A percentile compares a stretch with the other conserved stretches of the same genome.
Evolutionary conservation across 2,888 invertebrate species (phyloP).

Genomic region (Troides helena): DNA sequence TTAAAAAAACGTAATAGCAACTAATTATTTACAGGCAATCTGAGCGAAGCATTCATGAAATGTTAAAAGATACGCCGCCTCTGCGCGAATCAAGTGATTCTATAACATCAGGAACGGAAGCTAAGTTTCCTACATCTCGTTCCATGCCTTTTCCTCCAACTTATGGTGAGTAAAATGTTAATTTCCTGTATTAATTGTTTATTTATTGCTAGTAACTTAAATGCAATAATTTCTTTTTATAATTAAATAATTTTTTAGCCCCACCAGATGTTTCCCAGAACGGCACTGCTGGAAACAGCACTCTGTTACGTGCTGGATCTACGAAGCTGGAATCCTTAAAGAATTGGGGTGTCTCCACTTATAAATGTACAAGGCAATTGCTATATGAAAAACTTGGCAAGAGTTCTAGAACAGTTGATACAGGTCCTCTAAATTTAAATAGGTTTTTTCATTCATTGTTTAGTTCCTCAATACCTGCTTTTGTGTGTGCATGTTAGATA

Average conservation of each 20-base stretch:
- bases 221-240: not conserved
- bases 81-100: slow-evolving; percentile 87
- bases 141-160: slow-evolving; percentile 87
- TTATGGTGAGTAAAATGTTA: slow-evolving; percentile 64
- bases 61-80: slow-evolving; percentile 90
- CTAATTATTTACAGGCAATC: slow-evolving; percentile 61
- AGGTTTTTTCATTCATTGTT: not conserved
- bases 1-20: not conserved
- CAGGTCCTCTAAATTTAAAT: slow-evolving; percentile 73
- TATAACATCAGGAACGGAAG: slow-evolving; percentile 87
- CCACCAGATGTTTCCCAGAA: slow-evolving; percentile 82
- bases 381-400: slow-evolving; percentile 98
- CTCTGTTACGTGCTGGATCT: slow-evolving; percentile 83
- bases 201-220: not conserved
- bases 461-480: too few species aligned
- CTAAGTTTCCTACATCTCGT: slow-evolving; percentile 82
- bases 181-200: too few species aligned
- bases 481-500: too few species aligned
- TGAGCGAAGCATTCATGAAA: slow-evolving; percentile 90
- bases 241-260: slow-evolving; percentile 42
- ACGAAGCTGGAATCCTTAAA: slow-evolving; percentile 95
- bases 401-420: slow-evolving; percentile 92
- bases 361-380: slow-evolving; percentile 98
- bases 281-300: slow-evolving; percentile 77
- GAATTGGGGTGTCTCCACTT: slow-evolving; percentile 98